Base-by-base conservation (phyloP, 2,113 vertebrate genomes). In the Nesospiza acunhae region DNA sequence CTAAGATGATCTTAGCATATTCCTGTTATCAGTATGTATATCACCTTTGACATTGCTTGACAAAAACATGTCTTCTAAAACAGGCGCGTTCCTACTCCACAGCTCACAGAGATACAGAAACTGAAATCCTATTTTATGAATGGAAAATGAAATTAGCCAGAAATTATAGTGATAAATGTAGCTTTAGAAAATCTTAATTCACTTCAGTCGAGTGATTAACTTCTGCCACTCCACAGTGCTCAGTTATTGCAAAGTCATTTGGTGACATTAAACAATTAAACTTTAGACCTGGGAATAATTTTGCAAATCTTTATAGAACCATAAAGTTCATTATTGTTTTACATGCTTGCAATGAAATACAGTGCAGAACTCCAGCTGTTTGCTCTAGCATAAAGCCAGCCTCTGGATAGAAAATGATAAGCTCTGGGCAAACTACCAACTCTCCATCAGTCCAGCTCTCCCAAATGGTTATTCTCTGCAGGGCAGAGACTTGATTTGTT, bases 231-330 rank as follows among this genome's bases (percentile, higher is more conserved):
- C 95, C 96, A 86, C 96, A 96, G 94, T 93, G 89, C 94, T 96
- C 94, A 93, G 89, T 97, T 97, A 97, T 93, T 97, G 96, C 86
- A 58, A 97, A 98, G 97, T 97, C 96, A 97, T 93, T 97, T 96
- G 89, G 96, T 96, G 97, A 97, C 96, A 94, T 97, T 98, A 98
- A 97, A 98, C 94, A 97, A 97, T 97, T 97, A 97, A 96, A 96
- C 93, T 94, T 94, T 95, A 96, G 93, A 97, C 94, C 97, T 93
- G 95, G 97, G 95, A 97, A 98, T 96, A 97, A 97, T 94, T 98
- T 97, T 97, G 93, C 87, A 97, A 96, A 97, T 97, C 90, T 91
- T 96, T 97, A 92, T 95, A 96, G 95, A 95, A 93, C 94, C 97
- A 92, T 91, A 93, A 96, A 97, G 84, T 92, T 84, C 94, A 96